Evolutionary conservation across 1,140 invertebrate genomes (phyloP).

Genomic region (Meloidogyne floridensis): DNA sequence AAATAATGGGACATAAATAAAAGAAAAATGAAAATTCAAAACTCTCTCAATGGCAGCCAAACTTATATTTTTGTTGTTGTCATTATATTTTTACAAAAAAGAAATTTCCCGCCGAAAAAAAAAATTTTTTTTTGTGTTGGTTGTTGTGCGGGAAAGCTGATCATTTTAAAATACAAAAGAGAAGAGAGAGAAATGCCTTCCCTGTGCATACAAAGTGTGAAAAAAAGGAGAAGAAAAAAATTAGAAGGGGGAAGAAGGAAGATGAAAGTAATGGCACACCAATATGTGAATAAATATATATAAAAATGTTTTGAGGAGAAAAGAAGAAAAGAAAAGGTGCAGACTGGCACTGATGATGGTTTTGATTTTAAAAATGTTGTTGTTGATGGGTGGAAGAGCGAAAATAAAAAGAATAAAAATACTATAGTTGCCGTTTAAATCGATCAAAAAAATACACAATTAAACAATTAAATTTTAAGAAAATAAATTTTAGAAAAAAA

Average conservation of each 20-base stretch:
- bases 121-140: too few relatives aligned
- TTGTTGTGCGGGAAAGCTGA: not conserved
- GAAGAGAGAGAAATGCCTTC: not conserved
- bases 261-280: constrained; percentile 17
- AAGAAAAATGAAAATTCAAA: too few relatives aligned
- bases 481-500: not conserved
- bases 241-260: not conserved
- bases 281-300: not conserved
- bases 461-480: not conserved
- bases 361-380: not conserved
- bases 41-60: too few relatives aligned
- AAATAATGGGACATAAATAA: too few relatives aligned
- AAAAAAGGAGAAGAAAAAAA: not conserved
- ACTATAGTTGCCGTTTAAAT: constrained; percentile 7
- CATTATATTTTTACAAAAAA: not conserved
- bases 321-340: not conserved
- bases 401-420: not conserved
- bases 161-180: constrained; percentile 7
- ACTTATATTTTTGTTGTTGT: too few relatives aligned
- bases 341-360: not conserved
- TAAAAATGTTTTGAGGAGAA: not conserved
- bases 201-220: not conserved
- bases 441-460: not conserved
- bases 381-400: not conserved
- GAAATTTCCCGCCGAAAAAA: not conserved